These are phyloP conservation scores for Glossophaga mutica DNA, from an alignment of 2,797 vertebrate genomes.

Conservation along the genomic window DNA sequence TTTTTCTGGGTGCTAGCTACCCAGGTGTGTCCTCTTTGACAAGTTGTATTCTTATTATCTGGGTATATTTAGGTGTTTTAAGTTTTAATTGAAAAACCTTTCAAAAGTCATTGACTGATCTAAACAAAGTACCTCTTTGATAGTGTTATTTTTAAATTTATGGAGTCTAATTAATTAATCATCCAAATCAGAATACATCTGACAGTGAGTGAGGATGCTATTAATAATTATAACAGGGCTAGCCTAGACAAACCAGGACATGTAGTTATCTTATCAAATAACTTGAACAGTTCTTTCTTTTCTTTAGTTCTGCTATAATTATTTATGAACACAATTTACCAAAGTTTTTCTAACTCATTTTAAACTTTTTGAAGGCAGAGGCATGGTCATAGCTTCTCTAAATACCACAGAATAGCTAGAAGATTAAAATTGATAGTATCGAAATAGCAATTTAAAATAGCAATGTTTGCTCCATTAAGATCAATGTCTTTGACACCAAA, in stretches of 20 bases:
- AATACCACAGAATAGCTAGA: not conserved
- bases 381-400: not conserved
- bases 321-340: not conserved
- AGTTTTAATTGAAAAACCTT: not conserved
- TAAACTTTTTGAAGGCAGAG: not conserved
- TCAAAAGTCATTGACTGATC: not conserved
- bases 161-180: not conserved
- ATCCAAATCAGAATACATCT: not conserved
- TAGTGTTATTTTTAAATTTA: not conserved
- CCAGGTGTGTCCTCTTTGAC: not conserved
- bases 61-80: not conserved
- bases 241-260: not conserved
- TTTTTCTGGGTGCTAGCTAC: not conserved
- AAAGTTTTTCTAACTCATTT: not conserved
- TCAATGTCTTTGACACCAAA: not conserved
- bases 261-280: not conserved
- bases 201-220: not conserved
- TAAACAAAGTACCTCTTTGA: not conserved
- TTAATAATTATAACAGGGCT: not conserved
- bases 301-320: not conserved
- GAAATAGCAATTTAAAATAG: not conserved
- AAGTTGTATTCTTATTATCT: not conserved
- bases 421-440: not conserved
- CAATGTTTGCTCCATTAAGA: not conserved
- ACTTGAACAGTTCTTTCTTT: not conserved